Conservation (phyloP, 2,113 vertebrate genomes). For the Scytalopus superciliaris region DNA sequence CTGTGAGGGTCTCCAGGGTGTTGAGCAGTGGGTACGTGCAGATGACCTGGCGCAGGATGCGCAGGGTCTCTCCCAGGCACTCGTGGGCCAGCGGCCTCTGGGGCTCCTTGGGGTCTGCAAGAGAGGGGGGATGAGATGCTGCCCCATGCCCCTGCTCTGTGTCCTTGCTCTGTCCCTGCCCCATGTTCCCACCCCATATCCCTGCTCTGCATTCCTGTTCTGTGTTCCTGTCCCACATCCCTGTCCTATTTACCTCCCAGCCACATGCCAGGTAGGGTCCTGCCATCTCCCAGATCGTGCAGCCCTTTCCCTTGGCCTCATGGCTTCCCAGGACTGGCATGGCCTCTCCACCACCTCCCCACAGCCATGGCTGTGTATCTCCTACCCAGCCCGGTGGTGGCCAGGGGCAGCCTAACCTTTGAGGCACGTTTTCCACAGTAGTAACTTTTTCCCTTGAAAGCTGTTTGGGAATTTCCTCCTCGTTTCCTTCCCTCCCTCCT, state of each 20-base stretch:
- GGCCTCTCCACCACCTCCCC: not conserved
- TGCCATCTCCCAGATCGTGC: accelerated
- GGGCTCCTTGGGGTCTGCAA: conserved; percentile 81
- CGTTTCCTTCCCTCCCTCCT: not conserved
- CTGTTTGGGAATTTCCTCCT: conserved; percentile 37
- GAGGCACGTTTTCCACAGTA: not conserved
- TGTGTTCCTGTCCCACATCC: accelerated
- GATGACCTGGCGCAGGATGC: conserved; percentile 89
- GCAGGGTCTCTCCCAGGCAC: conserved; percentile 88
- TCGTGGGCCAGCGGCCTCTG: conserved; percentile 88
- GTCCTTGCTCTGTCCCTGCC: not conserved
- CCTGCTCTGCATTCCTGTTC: not conserved
- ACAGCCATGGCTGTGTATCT: accelerated
- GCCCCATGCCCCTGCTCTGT: not conserved
- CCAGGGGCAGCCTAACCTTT: not conserved
- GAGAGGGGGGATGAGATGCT: not conserved
- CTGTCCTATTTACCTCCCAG: not conserved
- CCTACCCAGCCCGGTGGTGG: accelerated
- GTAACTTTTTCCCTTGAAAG: conserved; percentile 58
- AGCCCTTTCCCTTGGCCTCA: not conserved
- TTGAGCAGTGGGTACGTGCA: conserved; percentile 91
- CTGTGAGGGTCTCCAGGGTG: conserved; percentile 93
- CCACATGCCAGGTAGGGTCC: accelerated
- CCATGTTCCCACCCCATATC: accelerated
- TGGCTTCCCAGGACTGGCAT: not conserved